Percentiles rank a stretch among this genome's conserved stretches.
These are phyloP conservation scores for Spizella passerina DNA, from an alignment of 2,797 vertebrate genomes.

Conservation along the genomic window DNA sequence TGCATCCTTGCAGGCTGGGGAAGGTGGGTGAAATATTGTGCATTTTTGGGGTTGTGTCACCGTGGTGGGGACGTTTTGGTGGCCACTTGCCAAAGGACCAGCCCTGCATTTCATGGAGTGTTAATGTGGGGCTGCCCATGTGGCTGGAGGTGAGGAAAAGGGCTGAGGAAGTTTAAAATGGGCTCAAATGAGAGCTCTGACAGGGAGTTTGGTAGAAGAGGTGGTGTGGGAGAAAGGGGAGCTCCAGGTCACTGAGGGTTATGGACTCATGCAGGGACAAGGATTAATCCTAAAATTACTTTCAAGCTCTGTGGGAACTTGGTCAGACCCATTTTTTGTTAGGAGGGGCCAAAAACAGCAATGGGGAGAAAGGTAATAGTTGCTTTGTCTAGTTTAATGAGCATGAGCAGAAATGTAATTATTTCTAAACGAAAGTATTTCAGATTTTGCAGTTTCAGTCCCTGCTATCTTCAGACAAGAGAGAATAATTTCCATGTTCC, in stretches of 20 bases:
- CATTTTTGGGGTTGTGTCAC: not conserved
- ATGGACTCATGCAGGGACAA: not conserved
- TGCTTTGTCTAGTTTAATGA: not conserved
- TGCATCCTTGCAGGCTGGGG: not conserved
- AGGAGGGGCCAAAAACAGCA: not conserved
- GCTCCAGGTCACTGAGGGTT: not conserved
- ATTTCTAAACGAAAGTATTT: not conserved
- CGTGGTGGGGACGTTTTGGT: fast-evolving
- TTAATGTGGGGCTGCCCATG: fast-evolving
- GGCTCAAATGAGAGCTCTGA: not conserved
- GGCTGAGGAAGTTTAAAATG: not conserved
- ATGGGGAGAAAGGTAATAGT: not conserved
- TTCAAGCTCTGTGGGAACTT: not conserved
- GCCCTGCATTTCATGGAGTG: not conserved
- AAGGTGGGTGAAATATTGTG: not conserved
- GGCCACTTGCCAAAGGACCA: not conserved
- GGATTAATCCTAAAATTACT: not conserved
- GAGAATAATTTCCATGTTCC: not conserved
- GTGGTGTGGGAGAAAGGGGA: not conserved
- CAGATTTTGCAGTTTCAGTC: not conserved
- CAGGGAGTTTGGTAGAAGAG: not conserved
- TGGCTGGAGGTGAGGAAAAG: not conserved
- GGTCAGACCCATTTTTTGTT: not conserved
- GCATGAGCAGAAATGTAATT: not conserved
- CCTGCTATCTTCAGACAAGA: not conserved